Base-by-base conservation (phyloP, 1,140 invertebrate species). In the Calliphora vicina region DNA sequence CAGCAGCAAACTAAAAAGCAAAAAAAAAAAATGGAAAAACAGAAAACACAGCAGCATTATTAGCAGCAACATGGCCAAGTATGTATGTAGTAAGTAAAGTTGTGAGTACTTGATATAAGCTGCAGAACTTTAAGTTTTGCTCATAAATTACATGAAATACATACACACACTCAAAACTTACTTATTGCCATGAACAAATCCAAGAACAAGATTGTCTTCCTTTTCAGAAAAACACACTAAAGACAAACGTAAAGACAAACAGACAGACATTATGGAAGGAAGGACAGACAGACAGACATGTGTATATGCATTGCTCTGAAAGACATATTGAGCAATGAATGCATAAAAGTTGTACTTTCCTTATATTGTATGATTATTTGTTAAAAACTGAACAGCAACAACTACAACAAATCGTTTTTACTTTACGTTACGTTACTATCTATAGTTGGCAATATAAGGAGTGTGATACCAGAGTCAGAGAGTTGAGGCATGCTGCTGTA, bases 131-230 rank as follows among this genome's bases (percentile, higher is more conserved):
- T 23, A 67, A 23, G 61, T 67, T 57, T 43, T 78, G 74, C 74
- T 78, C 74, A 78, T 78, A 78, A 78, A 78, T 78, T 78, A 78
- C 20, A n/a, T n/a, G n/a, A n/a, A n/a, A n/a, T n/a, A n/a, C n/a
- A n/a, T n/a, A n/a, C 27, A 23, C 61, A 57, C 1, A 23, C 17
- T n/a, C n/a, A n/a, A 23, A 23, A 67, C n/a, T 25, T 23, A 67
- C 61, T 67, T n/a, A 25, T 35, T 35, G 35, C 35, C 12, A 67
- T 8, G 61, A 20, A 67, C 20, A 67, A 67, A 67, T 25, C 9
- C 20, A 67, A 67, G n/a, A 67, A 67, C 61, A 67, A 67, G 61
- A 20, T 67, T 67, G 61, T 67, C 61, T 67, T 67, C 23, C 61
- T 67, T 67, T 23, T 23, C n/a, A n/a, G 4, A 67, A 20, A 67